Base-by-base conservation (phyloP, 2,797 vertebrate genomes). In the Myotis vivesi region DNA sequence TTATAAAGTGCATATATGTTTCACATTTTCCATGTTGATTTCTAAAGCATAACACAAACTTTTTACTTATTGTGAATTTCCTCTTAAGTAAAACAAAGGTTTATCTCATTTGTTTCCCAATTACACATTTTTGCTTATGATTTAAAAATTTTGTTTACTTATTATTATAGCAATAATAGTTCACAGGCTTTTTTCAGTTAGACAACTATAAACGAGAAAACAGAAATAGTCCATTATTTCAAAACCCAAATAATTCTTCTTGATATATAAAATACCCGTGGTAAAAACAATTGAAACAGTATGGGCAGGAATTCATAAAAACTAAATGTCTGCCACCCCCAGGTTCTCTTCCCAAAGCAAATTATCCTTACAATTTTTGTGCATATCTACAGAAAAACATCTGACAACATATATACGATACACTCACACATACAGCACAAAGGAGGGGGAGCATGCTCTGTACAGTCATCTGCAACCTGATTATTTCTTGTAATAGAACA, bases 231-330 rank as follows among this genome's bases (percentile, higher is more conserved):
- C 8, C 10, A 82, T 90, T 81, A 81, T 77, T 36, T 88, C 38
- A 90, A 96, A 89, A 79, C 20, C 15, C 23, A 87, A 44, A 68
- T 81, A 44, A 36, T 33, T 17, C 12, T 55, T 89, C 72, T 81
- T 81, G 49, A 80, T 69, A 36, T 85, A 68, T 59, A 86, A 66
- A 86, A 86, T 73, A 30, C 6, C 82, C 4, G 3, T 12, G 13
- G n/a, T 88, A n/a, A 85, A 86, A 92, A 91, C 73, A 84, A 92
- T 28, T 22, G 6, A 79, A 93, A 69, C 8, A 68, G 13, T 75
- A 84, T 80, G 5, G 23, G 49, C 2, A 89, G n/a, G 17, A 64
- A 84, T 75, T 79, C 1, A 36, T 87, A 55, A 91, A 93, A 89
- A 41, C 11, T 22, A 69, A 92, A 62, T 15, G 10, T 57, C 13